These are phyloP conservation scores for Cetoscarus ocellatus DNA, from an alignment of 2,797 vertebrate species.

Conservation along the genomic window DNA sequence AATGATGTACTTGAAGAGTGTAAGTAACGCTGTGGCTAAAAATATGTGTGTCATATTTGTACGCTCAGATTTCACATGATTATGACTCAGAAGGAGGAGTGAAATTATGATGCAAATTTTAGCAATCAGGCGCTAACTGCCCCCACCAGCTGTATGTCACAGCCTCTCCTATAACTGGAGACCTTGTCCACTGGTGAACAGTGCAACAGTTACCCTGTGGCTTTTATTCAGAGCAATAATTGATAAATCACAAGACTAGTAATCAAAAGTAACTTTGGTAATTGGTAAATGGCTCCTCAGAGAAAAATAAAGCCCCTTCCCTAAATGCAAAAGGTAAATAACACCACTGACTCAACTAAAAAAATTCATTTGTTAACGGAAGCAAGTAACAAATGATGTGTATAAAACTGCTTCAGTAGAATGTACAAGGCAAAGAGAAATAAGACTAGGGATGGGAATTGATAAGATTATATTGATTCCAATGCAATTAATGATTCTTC, in stretches of 20 bases:
- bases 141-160: not conserved
- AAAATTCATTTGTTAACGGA: too few species aligned
- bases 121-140: not conserved
- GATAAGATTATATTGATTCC: too few species aligned
- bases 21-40: not conserved
- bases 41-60: not conserved
- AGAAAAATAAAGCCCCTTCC: too few species aligned
- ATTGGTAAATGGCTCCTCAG: too few species aligned
- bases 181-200: not conserved
- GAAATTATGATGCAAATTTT: not conserved
- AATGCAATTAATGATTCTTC: too few species aligned
- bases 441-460: too few species aligned
- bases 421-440: too few species aligned
- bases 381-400: too few species aligned
- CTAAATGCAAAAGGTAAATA: too few species aligned
- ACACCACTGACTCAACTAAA: too few species aligned
- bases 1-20: not conserved
- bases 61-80: conserved; percentile 7
- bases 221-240: not conserved
- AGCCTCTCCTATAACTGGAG: not conserved
- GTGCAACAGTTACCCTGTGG: not conserved
- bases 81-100: not conserved
- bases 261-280: too few species aligned
- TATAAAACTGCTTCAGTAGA: too few species aligned
- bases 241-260: not conserved